phyloP scores from a whole-genome alignment of 2,113 vertebrate species.

The Colaptes auratus region DNA sequence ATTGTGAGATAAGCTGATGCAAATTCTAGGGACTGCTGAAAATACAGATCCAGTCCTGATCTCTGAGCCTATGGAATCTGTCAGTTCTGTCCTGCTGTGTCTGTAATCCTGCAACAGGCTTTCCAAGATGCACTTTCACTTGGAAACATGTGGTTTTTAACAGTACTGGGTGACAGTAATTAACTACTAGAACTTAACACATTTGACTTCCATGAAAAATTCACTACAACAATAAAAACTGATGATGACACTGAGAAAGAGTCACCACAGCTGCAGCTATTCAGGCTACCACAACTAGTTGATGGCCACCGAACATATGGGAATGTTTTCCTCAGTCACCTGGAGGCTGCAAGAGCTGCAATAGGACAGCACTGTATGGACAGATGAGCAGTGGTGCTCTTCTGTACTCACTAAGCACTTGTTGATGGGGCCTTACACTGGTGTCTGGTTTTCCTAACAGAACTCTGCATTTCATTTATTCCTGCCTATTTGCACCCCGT shows the following conservation, averaged over 20 bases:
- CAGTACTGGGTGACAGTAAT: neutral
- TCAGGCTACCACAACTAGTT: neutral
- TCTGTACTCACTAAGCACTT: neutral
- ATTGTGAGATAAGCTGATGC: neutral
- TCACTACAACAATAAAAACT: neutral
- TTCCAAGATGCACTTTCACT: neutral
- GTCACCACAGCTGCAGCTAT: neutral
- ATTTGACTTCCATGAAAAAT: neutral
- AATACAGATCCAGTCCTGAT: neutral
- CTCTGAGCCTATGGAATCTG: neutral
- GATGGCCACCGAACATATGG: rapidly evolving
- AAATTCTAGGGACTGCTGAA: neutral
- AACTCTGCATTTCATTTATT: neutral
- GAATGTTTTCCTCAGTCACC: neutral
- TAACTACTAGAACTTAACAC: neutral
- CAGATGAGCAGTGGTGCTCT: rapidly evolving
- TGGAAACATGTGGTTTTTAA: neutral
- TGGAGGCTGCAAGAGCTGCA: neutral
- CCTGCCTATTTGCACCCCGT: neutral
- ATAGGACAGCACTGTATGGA: neutral
- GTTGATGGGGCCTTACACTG: neutral
- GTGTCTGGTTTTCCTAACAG: neutral
- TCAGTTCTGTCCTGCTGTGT: rapidly evolving
- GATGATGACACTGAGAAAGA: neutral
- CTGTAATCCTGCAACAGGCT: neutral